These are phyloP conservation scores for Craniophora ligustri DNA, from an alignment of 2,888 invertebrate genomes.

Conservation along the genomic window DNA sequence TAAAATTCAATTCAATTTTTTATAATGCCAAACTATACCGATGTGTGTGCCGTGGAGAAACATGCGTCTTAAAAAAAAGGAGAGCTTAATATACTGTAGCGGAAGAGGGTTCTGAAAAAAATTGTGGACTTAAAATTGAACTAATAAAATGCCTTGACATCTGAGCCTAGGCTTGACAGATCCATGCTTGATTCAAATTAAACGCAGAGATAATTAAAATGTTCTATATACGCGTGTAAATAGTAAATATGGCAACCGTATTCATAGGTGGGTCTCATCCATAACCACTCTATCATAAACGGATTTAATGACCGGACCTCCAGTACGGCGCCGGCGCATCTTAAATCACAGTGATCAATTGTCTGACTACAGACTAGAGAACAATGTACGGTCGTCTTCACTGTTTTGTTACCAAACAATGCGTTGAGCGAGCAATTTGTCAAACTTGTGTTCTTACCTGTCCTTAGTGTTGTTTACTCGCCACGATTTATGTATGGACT, in stretches of 20 bases:
- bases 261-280: conserved; percentile 32
- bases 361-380: conserved; percentile 36
- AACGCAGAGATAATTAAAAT: no score
- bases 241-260: conserved; percentile 23
- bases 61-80: no score
- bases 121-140: no score
- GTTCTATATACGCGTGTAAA: conserved; percentile 16
- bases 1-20: no score
- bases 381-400: conserved; percentile 49
- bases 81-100: no score
- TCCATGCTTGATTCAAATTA: no score
- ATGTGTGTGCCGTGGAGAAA: no score
- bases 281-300: conserved; percentile 38
- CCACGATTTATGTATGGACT: conserved; percentile 40
- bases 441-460: conserved; percentile 62
- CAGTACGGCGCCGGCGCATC: conserved; percentile 27
- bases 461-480: conserved; percentile 53
- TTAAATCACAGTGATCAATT: conserved; percentile 54
- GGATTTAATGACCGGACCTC: conserved; percentile 48
- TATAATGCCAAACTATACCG: no score
- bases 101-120: no score
- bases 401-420: conserved; percentile 62
- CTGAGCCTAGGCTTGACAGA: no score
- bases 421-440: conserved; percentile 63
- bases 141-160: no score